A percentile compares a stretch with the other conserved stretches of the same genome.
phyloP scores from a whole-genome alignment of 2,113 vertebrate species.

The Podilymbus podiceps region DNA sequence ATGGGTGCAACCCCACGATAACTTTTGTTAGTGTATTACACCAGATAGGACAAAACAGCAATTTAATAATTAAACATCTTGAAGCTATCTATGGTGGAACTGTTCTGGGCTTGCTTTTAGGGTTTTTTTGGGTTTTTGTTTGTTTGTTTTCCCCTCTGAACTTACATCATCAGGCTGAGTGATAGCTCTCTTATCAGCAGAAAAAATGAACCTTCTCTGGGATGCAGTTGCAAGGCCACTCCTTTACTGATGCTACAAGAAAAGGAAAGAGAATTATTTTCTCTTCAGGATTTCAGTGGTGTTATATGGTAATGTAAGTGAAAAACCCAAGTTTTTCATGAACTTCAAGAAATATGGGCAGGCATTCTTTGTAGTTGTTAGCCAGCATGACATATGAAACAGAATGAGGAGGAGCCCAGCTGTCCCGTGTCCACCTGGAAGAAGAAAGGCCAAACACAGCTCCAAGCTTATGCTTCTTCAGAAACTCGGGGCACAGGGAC shows the following conservation, averaged over 20 bases:
- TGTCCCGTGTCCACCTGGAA: not conserved
- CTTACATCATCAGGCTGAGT: not conserved
- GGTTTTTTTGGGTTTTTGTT: accelerated
- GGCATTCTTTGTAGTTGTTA: not conserved
- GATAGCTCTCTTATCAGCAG: not conserved
- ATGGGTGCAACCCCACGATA: not conserved
- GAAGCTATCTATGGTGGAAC: not conserved
- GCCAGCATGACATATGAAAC: not conserved
- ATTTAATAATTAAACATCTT: not conserved
- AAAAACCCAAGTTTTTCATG: not conserved
- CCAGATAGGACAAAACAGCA: not conserved
- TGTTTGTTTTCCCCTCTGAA: not conserved
- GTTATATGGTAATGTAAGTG: not conserved
- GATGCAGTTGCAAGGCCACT: not conserved
- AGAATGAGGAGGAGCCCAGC: not conserved
- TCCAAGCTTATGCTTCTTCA: not conserved
- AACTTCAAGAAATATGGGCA: not conserved
- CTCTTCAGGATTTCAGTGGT: not conserved
- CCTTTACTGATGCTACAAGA: not conserved
- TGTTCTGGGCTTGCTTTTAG: not conserved
- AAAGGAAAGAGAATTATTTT: not conserved
- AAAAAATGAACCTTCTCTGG: not conserved
- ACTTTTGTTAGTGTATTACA: not conserved
- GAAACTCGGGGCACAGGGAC: not conserved
- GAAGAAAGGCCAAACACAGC: not conserved